These are phyloP conservation scores for Petrolisthes manimaculis DNA, from an alignment of 2,888 invertebrate genomes.

Conservation along the genomic window DNA sequence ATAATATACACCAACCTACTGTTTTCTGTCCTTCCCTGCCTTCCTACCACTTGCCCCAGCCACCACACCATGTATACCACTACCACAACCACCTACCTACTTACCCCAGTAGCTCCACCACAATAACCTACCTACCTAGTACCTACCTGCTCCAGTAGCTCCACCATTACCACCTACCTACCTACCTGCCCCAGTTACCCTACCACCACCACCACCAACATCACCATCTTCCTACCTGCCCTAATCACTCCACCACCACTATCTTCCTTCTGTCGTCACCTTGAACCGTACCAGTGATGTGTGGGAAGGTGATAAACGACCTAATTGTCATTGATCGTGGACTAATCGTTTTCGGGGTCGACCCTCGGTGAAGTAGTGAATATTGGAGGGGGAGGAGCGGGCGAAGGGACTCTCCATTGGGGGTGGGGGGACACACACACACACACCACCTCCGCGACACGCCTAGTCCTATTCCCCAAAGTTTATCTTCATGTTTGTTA, in stretches of 20 bases:
- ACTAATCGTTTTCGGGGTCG: not conserved
- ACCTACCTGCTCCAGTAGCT: not conserved
- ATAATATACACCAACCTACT: too few relatives aligned
- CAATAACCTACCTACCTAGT: not conserved
- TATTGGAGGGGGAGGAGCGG: not conserved
- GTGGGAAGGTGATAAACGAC: not conserved
- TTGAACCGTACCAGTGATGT: not conserved
- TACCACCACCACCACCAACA: not conserved
- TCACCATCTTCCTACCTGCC: not conserved
- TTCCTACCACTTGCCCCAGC: not conserved
- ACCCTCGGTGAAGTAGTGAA: not conserved
- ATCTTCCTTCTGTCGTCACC: conserved; percentile 6
- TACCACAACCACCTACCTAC: not conserved
- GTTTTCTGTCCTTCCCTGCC: not conserved
- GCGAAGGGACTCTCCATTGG: not conserved
- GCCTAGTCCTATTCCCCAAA: too few relatives aligned
- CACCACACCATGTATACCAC: not conserved
- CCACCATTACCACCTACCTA: not conserved
- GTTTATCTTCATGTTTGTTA: too few relatives aligned
- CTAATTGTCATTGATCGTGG: not conserved
- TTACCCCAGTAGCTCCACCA: not conserved
- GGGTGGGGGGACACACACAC: too few relatives aligned
- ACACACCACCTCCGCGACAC: too few relatives aligned
- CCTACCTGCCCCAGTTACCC: not conserved
- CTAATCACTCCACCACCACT: not conserved